Conservation (phyloP, 2,888 invertebrate genomes). For the Troglohyphantes excavatus region DNA sequence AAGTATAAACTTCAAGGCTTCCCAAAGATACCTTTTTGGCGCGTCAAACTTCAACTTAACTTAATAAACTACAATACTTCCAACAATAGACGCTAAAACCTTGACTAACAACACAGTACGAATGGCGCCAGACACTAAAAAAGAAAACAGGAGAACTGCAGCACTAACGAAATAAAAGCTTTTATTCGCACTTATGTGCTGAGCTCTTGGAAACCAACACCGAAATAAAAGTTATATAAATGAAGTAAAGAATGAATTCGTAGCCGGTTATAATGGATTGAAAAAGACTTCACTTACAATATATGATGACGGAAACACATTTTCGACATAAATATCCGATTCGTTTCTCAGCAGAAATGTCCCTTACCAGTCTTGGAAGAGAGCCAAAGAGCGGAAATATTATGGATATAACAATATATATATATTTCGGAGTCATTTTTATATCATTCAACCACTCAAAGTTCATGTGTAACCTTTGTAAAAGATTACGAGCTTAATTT, state of each 20-base stretch:
- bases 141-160: neutral
- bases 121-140: neutral
- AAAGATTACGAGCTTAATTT: no score
- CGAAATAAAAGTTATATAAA: slow-evolving; percentile 22
- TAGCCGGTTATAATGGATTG: slow-evolving; percentile 4
- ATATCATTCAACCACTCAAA: no score
- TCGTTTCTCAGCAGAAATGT: slow-evolving; percentile 12
- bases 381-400: neutral
- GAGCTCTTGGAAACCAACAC: slow-evolving; percentile 19
- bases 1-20: no score
- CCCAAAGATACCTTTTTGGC: no score
- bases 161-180: slow-evolving; percentile 26
- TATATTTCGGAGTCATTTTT: no score
- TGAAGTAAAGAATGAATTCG: slow-evolving; percentile 12
- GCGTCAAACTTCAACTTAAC: no score
- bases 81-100: no score
- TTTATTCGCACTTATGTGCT: slow-evolving; percentile 31
- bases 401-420: neutral
- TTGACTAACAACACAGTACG: neutral
- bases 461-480: no score
- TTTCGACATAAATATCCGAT: slow-evolving; percentile 12
- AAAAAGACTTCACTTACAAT: neutral
- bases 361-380: neutral
- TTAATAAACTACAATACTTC: no score
- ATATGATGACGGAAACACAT: slow-evolving; percentile 6